phyloP scores from a whole-genome alignment of 2,113 vertebrate genomes.

The Phalacrocorax pelagicus region DNA sequence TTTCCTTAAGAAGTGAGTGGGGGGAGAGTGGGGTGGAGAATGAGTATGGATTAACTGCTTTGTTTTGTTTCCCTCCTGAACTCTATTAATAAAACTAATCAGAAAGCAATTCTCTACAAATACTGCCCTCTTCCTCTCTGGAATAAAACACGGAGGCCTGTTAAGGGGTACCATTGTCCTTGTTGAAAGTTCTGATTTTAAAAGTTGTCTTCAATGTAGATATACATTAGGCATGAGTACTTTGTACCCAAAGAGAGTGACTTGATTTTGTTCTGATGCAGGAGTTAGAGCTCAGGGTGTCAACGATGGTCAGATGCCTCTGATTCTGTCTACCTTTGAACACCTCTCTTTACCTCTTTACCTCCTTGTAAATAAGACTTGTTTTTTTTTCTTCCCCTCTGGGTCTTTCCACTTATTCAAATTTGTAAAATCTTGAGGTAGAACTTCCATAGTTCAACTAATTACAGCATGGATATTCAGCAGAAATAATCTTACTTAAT shows the following conservation, averaged over 20 bases:
- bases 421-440: neutral
- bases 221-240: neutral
- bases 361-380: neutral
- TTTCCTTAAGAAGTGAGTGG: neutral
- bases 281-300: neutral
- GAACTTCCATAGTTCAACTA: neutral
- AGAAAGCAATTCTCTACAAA: neutral
- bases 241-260: neutral
- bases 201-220: neutral
- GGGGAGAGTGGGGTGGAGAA: neutral
- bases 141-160: neutral
- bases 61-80: neutral
- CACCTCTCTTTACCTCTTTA: neutral
- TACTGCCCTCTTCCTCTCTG: neutral
- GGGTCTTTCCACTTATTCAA: neutral
- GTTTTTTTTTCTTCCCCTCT: neutral
- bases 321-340: neutral
- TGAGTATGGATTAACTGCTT: neutral
- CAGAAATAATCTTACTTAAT: neutral
- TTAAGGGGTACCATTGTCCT: neutral
- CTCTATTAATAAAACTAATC: neutral
- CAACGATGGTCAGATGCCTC: neutral
- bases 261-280: neutral
- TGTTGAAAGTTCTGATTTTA: neutral
- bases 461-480: conserved; percentile 11